phyloP scores from a whole-genome alignment of 2,888 invertebrate species.

The Polydrusus tereticollis region DNA sequence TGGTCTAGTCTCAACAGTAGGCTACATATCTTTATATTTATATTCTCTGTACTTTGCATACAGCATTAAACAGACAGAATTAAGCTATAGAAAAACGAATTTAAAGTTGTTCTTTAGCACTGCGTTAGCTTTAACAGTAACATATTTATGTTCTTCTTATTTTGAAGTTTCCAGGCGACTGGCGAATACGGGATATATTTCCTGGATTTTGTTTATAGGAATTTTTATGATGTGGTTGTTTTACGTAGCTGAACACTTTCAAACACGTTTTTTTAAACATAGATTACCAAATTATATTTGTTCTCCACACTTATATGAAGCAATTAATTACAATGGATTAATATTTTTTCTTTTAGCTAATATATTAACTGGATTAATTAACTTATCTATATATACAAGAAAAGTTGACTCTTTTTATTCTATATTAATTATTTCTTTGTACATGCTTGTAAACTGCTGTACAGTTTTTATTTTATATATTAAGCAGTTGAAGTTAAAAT shows the following conservation, averaged over 20 bases:
- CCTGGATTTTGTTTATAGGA: constrained; percentile 81
- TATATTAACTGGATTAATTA: constrained; percentile 86
- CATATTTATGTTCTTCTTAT: constrained; percentile 68
- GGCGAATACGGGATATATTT: constrained; percentile 85
- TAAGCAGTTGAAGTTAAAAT: constrained; percentile 68
- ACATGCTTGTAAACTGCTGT: constrained; percentile 70
- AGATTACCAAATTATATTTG: constrained; percentile 53
- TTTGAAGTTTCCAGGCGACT: constrained; percentile 82
- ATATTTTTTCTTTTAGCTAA: constrained; percentile 88
- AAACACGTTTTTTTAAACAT: constrained; percentile 51
- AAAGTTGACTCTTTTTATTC: constrained; percentile 64
- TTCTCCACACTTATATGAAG: constrained; percentile 74
- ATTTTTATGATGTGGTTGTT: constrained; percentile 70
- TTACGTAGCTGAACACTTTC: constrained; percentile 71
- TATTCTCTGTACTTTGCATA: constrained; percentile 77
- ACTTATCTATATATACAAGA: constrained; percentile 78
- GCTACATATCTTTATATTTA: constrained; percentile 88
- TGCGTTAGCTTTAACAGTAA: constrained; percentile 49
- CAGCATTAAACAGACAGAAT: constrained; percentile 63
- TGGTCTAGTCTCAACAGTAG: constrained; percentile 87
- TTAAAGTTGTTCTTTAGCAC: constrained; percentile 30
- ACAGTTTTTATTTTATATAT: constrained; percentile 65
- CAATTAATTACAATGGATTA: constrained; percentile 86
- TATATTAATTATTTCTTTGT: constrained; percentile 71
- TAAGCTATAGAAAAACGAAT: constrained; percentile 23